Evolutionary conservation across 2,888 invertebrate genomes (phyloP).

Genomic region (Epinotia brunnichana): DNA sequence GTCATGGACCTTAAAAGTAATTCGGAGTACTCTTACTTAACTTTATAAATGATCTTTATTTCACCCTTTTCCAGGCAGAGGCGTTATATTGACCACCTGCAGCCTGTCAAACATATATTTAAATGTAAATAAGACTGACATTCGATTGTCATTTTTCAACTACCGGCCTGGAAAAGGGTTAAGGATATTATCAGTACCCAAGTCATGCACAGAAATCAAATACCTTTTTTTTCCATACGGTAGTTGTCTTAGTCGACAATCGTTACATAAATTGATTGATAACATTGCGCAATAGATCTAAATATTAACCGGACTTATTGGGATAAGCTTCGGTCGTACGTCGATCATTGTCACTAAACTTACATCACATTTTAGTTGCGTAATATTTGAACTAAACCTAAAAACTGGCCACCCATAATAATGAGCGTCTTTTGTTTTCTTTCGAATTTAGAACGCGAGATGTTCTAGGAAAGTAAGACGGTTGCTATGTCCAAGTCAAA

Average conservation of each 20-base stretch:
- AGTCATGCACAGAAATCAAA: too few species aligned
- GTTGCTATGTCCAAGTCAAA: constrained; percentile 24
- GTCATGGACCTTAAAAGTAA: too few species aligned
- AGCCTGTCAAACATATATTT: too few species aligned
- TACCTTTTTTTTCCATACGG: too few species aligned
- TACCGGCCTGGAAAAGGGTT: too few species aligned
- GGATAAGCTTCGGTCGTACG: constrained; percentile 19
- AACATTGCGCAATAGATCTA: constrained; percentile 21
- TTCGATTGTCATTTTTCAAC: too few species aligned
- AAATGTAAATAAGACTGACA: too few species aligned
- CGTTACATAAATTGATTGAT: constrained; percentile 29
- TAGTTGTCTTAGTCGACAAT: constrained; percentile 4
- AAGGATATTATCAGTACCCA: too few species aligned
- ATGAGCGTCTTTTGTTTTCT: constrained; percentile 32
- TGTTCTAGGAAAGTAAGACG: constrained; percentile 33
- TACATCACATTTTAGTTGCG: constrained; percentile 24
- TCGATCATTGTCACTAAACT: constrained; percentile 27
- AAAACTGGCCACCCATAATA: constrained; percentile 40
- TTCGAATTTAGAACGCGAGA: constrained; percentile 30
- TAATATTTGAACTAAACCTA: constrained; percentile 38
- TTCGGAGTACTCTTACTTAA: too few species aligned
- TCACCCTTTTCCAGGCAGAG: too few species aligned
- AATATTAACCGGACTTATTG: constrained; percentile 17
- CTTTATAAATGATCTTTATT: too few species aligned
- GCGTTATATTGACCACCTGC: too few species aligned